Conservation (phyloP, 1,140 invertebrate genomes). For the Drosophila nikananu region DNA sequence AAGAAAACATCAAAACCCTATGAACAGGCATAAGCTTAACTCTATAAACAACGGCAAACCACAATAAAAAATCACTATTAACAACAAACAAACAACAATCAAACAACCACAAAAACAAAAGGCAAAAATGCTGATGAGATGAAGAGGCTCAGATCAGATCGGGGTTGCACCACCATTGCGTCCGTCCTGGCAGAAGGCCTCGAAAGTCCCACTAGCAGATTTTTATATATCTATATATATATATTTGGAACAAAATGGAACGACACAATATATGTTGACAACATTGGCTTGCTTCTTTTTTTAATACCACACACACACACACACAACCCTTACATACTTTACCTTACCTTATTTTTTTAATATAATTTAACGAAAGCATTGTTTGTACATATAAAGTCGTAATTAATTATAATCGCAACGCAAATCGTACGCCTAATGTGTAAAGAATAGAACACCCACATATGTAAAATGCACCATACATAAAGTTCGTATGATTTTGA, state of each 20-base stretch:
- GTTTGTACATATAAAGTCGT: slow-evolving; percentile 66
- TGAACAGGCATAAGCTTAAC: slow-evolving; percentile 60
- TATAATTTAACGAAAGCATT: slow-evolving; percentile 60
- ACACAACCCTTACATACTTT: not conserved
- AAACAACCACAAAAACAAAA: slow-evolving; percentile 30
- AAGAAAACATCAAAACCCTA: slow-evolving; percentile 35
- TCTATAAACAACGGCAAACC: slow-evolving; percentile 55
- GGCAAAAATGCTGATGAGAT: slow-evolving; percentile 22
- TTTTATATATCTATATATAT: slow-evolving; percentile 15
- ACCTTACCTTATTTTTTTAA: slow-evolving; percentile 40
- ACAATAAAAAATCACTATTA: slow-evolving; percentile 54
- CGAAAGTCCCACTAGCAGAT: slow-evolving; percentile 4
- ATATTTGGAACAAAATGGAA: slow-evolving; percentile 23
- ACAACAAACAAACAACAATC: slow-evolving; percentile 29
- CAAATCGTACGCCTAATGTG: slow-evolving; percentile 32
- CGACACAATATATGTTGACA: slow-evolving; percentile 38
- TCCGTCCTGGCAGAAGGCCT: slow-evolving; percentile 5
- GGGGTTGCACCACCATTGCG: not conserved
- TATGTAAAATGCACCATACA: slow-evolving; percentile 18
- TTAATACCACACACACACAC: slow-evolving; percentile 6
- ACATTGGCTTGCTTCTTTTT: slow-evolving; percentile 39
- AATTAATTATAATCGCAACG: slow-evolving; percentile 54
- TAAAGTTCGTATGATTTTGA: not conserved
- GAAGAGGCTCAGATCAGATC: slow-evolving; percentile 21
- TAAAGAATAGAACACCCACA: slow-evolving; percentile 11